These are phyloP conservation scores for Eurosta solidaginis DNA, from an alignment of 1,140 invertebrate genomes.

Conservation along the genomic window DNA sequence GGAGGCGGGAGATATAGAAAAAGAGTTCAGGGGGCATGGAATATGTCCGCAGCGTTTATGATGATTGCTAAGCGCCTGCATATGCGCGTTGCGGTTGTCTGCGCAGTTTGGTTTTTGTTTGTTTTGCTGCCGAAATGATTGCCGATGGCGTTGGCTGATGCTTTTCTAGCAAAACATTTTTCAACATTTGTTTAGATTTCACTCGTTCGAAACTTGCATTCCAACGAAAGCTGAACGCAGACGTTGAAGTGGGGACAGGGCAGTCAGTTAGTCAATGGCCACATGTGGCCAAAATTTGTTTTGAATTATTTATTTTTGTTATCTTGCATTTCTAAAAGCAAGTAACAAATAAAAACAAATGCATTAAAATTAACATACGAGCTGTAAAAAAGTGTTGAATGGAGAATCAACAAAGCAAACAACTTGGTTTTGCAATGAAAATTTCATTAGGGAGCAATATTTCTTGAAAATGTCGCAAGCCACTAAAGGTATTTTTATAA, in stretches of 20 bases:
- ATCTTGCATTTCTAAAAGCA: background rate
- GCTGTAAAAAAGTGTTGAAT: background rate
- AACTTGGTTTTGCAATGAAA: background rate
- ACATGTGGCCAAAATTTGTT: background rate
- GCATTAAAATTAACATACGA: background rate
- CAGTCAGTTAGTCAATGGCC: constrained; percentile 10
- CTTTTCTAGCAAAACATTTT: background rate
- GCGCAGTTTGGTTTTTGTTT: background rate
- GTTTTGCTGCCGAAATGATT: background rate
- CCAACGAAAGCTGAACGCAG: background rate
- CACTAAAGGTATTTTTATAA: too few relatives aligned
- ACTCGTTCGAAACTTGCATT: background rate
- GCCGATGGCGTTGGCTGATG: background rate
- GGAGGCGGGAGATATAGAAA: background rate
- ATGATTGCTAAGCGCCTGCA: too few relatives aligned
- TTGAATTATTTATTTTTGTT: background rate
- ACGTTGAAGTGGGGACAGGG: too few relatives aligned
- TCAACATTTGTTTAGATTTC: background rate
- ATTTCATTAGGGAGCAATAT: background rate
- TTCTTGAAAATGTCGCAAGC: too few relatives aligned
- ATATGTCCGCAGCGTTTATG: background rate
- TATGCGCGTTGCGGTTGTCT: too few relatives aligned
- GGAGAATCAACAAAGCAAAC: background rate
- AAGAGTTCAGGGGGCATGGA: background rate
- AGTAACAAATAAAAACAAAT: background rate